These are phyloP conservation scores for Laspeyria flexula DNA, from an alignment of 2,888 invertebrate genomes.

Conservation along the genomic window DNA sequence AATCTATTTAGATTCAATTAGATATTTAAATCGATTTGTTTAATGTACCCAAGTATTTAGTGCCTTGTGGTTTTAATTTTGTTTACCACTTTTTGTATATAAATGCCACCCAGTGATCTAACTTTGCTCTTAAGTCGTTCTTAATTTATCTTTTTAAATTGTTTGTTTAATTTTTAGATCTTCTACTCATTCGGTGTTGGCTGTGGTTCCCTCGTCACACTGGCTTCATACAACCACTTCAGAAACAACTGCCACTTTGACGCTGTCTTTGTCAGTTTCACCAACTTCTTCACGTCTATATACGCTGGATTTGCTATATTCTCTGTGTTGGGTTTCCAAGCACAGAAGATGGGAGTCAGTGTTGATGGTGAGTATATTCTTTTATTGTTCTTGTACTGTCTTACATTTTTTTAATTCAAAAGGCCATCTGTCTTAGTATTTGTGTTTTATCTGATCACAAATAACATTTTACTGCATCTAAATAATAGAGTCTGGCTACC, in stretches of 20 bases:
- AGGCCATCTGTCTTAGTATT: neutral
- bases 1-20: conserved; percentile 14
- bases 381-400: too few relatives aligned
- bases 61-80: too few relatives aligned
- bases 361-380: conserved; percentile 76
- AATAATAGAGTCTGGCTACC: too few relatives aligned
- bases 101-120: too few relatives aligned
- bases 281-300: conserved; percentile 90
- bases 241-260: conserved; percentile 91
- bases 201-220: conserved; percentile 90
- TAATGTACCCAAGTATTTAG: neutral
- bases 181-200: conserved; percentile 94
- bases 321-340: conserved; percentile 91
- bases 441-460: too few relatives aligned
- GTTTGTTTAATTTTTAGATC: conserved; percentile 76
- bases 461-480: too few relatives aligned
- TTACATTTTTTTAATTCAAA: neutral
- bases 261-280: conserved; percentile 89
- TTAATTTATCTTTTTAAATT: neutral
- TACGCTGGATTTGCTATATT: conserved; percentile 93
- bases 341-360: conserved; percentile 87
- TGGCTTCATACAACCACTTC: conserved; percentile 91
- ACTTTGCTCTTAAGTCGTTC: too few relatives aligned
- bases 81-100: too few relatives aligned
- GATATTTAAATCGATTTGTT: conserved; percentile 4